A percentile compares a stretch with the other conserved stretches of the same genome.
Conservation (phyloP, 2,888 invertebrate species). For the Chaetogeoica ovagalla region DNA sequence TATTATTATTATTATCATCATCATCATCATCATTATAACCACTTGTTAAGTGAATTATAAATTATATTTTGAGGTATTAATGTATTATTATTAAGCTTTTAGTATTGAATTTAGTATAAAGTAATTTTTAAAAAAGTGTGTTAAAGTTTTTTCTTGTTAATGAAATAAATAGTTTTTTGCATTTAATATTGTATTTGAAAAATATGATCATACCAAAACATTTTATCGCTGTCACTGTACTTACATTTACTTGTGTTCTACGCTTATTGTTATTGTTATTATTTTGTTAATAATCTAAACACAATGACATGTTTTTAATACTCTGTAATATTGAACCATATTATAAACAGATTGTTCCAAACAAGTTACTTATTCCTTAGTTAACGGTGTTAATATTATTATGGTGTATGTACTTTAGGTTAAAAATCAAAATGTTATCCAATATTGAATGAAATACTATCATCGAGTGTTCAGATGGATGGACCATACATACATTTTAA, state of each 20-base stretch:
- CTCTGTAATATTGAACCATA: no score
- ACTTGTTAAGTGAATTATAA: slow-evolving; percentile 32
- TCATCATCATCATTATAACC: background rate
- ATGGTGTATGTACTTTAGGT: no score
- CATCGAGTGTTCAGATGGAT: no score
- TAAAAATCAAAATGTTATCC: no score
- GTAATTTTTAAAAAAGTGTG: slow-evolving; percentile 17
- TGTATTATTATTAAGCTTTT: slow-evolving; percentile 31
- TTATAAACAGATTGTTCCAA: no score
- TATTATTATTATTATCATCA: background rate
- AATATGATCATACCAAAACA: background rate
- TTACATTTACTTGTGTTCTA: background rate
- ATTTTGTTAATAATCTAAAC: background rate
- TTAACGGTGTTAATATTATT: no score
- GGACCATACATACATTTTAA: no score
- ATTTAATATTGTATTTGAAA: slow-evolving; percentile 5
- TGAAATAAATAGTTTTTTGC: background rate
- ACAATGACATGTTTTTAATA: no score
- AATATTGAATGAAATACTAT: no score
- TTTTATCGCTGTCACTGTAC: background rate
- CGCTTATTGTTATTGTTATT: background rate
- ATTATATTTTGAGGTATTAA: slow-evolving; percentile 9
- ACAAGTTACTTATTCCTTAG: no score
- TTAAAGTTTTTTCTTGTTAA: slow-evolving; percentile 12
- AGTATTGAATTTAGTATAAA: slow-evolving; percentile 19